Evolutionary conservation across 1,140 invertebrate species (phyloP).

Genomic region (Penaeus vannamei): DNA sequence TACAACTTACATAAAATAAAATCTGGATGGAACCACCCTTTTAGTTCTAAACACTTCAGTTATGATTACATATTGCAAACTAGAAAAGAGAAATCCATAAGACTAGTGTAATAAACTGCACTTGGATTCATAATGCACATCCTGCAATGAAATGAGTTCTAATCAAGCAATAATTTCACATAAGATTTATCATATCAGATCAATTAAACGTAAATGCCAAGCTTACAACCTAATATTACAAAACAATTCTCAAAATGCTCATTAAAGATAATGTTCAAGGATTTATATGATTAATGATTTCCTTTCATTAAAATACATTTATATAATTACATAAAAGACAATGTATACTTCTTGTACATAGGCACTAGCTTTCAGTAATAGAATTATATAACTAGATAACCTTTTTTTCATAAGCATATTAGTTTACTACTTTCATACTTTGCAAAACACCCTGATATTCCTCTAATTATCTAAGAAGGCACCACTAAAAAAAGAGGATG

Average conservation of each 20-base stretch:
- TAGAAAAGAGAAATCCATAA: too few species aligned
- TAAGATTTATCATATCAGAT: not conserved
- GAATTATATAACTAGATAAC: too few species aligned
- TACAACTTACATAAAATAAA: too few species aligned
- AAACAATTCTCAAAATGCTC: not conserved
- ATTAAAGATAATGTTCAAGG: not conserved
- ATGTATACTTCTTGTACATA: conserved; percentile 18
- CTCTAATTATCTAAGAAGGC: not conserved
- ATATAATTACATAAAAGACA: not conserved
- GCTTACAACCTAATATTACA: not conserved
- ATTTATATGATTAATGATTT: too few species aligned
- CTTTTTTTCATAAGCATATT: too few species aligned
- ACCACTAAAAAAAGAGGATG: not conserved
- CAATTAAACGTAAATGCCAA: not conserved
- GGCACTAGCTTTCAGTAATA: not conserved
- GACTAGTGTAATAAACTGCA: too few species aligned
- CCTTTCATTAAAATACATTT: too few species aligned
- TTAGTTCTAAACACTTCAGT: too few species aligned
- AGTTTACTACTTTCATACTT: not conserved
- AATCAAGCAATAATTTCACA: not conserved
- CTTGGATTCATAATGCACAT: too few species aligned
- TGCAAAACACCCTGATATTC: not conserved
- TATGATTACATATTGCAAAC: too few species aligned
- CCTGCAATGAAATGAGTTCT: not conserved
- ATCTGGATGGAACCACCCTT: too few species aligned